These are phyloP conservation scores for Semicossyphus pulcher DNA, from an alignment of 2,113 vertebrate genomes.

Conservation along the genomic window DNA sequence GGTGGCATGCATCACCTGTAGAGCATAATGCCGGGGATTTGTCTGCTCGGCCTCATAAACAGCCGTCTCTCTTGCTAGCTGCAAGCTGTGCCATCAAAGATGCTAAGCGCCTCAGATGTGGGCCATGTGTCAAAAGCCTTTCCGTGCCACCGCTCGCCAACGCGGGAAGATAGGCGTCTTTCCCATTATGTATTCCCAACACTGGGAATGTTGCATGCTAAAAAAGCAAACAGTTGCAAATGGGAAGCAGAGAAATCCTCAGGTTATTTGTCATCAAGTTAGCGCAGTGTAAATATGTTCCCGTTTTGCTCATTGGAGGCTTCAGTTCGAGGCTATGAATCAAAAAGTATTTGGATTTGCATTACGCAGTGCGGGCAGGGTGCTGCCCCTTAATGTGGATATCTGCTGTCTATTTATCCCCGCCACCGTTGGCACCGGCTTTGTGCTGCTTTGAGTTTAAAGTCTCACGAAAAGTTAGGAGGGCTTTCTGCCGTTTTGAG, in stretches of 20 bases:
- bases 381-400: slow-evolving; percentile 54
- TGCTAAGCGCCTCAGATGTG: slow-evolving; percentile 68
- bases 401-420: slow-evolving; percentile 68
- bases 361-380: slow-evolving; percentile 32
- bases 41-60: slow-evolving; percentile 62
- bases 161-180: slow-evolving; percentile 69
- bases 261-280: slow-evolving; percentile 80
- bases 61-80: slow-evolving; percentile 52
- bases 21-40: slow-evolving; percentile 67
- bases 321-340: slow-evolving; percentile 32
- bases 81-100: slow-evolving; percentile 58
- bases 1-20: slow-evolving; percentile 67
- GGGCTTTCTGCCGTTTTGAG: slow-evolving; percentile 34
- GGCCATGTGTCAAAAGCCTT: slow-evolving; percentile 72
- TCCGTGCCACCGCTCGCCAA: slow-evolving; percentile 61
- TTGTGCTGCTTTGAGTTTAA: slow-evolving; percentile 58
- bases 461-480: slow-evolving; percentile 57
- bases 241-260: slow-evolving; percentile 65
- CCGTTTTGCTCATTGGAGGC: slow-evolving; percentile 40
- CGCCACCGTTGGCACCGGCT: slow-evolving; percentile 42
- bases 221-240: slow-evolving; percentile 72
- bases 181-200: slow-evolving; percentile 16
- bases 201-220: slow-evolving; percentile 59
- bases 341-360: slow-evolving; percentile 44
- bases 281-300: slow-evolving; percentile 62